phyloP scores from a whole-genome alignment of 1,140 invertebrate species.

The Proales similis region DNA sequence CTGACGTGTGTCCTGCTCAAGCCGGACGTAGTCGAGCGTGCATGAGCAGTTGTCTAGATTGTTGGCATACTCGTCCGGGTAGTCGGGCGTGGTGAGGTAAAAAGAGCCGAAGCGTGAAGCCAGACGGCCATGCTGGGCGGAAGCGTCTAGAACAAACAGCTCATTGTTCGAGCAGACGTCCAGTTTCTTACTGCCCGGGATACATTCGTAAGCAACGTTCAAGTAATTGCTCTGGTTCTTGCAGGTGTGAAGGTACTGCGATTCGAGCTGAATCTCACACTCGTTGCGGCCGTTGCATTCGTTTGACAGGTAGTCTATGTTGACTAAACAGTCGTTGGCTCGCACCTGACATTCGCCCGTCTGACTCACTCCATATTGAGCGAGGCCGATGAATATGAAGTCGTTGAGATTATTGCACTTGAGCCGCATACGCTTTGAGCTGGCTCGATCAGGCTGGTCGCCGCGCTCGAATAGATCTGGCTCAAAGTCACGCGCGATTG shows the following conservation, averaged over 20 bases:
- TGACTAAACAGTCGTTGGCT: constrained; percentile 1
- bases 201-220: constrained; percentile 27
- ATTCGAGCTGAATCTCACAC: constrained; percentile 5
- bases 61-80: constrained; percentile 14
- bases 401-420: constrained; percentile 32
- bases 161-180: constrained; percentile 32
- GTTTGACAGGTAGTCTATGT: constrained; percentile 21
- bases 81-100: constrained; percentile 17
- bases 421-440: not conserved
- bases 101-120: not conserved
- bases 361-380: not conserved
- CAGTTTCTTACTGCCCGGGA: constrained; percentile 19
- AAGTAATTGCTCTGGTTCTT: constrained; percentile 31
- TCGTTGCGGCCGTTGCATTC: constrained; percentile 26
- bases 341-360: not conserved
- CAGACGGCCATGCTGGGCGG: not conserved
- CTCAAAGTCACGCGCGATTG: constrained; percentile 17
- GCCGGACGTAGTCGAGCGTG: constrained; percentile 21
- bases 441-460: not conserved
- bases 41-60: constrained; percentile 18
- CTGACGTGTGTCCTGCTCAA: constrained; percentile 12
- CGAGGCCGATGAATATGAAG: constrained; percentile 30
- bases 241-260: constrained; percentile 20
- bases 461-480: not conserved
- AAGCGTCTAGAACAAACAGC: constrained; percentile 24